Percentiles rank a stretch among this genome's conserved stretches.
Conservation (phyloP, 1,140 invertebrate species). For the Caenorhabditis remanei region DNA sequence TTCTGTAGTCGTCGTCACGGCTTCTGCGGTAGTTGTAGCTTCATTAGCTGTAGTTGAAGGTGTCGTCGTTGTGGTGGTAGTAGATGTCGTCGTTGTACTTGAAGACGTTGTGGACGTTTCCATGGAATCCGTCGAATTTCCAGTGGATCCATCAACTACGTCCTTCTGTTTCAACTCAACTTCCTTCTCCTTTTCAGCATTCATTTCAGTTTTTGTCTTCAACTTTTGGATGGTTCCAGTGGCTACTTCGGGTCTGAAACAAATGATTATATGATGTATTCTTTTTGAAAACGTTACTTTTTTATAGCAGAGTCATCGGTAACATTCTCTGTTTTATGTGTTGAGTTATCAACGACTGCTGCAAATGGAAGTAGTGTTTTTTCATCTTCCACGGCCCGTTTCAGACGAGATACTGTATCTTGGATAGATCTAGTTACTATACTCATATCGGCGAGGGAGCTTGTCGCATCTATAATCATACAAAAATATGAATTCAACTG, state of each 20-base stretch:
- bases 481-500: neutral
- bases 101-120: neutral
- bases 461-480: neutral
- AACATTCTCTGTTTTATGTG: neutral
- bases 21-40: neutral
- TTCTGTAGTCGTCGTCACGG: neutral
- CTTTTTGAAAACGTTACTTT: neutral
- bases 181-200: slow-evolving; percentile 40
- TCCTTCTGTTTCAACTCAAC: neutral
- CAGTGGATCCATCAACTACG: neutral
- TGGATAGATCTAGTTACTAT: slow-evolving; percentile 31
- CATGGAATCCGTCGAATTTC: neutral
- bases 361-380: slow-evolving; percentile 16
- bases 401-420: slow-evolving; percentile 36
- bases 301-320: neutral
- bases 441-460: slow-evolving; percentile 16
- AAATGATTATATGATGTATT: neutral
- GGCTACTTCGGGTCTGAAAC: slow-evolving; percentile 37
- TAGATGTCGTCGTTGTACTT: neutral
- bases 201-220: slow-evolving; percentile 42
- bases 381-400: slow-evolving; percentile 2
- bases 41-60: neutral
- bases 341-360: neutral
- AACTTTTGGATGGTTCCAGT: slow-evolving; percentile 12
- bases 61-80: neutral